phyloP scores from a whole-genome alignment of 2,113 vertebrate genomes.

The Talpa occidentalis region DNA sequence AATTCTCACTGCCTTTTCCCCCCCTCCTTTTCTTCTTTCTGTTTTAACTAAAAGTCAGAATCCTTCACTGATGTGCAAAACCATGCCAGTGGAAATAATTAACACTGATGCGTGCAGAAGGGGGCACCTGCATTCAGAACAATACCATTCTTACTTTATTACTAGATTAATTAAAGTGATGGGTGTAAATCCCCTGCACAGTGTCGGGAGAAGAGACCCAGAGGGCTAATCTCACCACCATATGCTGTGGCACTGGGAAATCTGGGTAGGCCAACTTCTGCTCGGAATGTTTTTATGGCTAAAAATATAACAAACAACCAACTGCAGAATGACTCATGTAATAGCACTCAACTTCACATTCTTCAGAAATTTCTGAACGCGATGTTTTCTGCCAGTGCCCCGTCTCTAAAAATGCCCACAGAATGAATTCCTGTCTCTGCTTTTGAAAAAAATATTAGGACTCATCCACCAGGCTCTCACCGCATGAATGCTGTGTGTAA shows the following conservation, averaged over 20 bases:
- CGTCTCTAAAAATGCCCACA: constrained; percentile 64
- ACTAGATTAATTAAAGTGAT: constrained; percentile 68
- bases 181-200: constrained; percentile 63
- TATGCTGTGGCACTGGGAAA: constrained; percentile 80
- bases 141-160: neutral
- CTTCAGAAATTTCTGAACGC: constrained; percentile 83
- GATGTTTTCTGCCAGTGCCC: constrained; percentile 73
- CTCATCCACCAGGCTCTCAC: constrained; percentile 4
- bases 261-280: constrained; percentile 68
- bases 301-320: constrained; percentile 86
- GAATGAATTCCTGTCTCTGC: constrained; percentile 74
- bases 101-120: constrained; percentile 18
- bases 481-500: constrained; percentile 34
- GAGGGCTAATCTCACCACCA: constrained; percentile 82
- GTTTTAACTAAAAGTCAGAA: neutral
- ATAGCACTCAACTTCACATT: constrained; percentile 77
- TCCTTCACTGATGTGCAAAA: neutral
- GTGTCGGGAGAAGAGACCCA: constrained; percentile 1
- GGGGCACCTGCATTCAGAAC: neutral
- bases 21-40: neutral
- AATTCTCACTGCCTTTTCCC: neutral
- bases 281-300: constrained; percentile 81
- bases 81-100: constrained; percentile 19
- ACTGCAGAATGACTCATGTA: constrained; percentile 83
- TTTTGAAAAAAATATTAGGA: constrained; percentile 52